Percentiles rank a stretch among this genome's conserved stretches.
These are phyloP conservation scores for Drosophila infuscata DNA, from an alignment of 2,888 invertebrate species.

Conservation along the genomic window DNA sequence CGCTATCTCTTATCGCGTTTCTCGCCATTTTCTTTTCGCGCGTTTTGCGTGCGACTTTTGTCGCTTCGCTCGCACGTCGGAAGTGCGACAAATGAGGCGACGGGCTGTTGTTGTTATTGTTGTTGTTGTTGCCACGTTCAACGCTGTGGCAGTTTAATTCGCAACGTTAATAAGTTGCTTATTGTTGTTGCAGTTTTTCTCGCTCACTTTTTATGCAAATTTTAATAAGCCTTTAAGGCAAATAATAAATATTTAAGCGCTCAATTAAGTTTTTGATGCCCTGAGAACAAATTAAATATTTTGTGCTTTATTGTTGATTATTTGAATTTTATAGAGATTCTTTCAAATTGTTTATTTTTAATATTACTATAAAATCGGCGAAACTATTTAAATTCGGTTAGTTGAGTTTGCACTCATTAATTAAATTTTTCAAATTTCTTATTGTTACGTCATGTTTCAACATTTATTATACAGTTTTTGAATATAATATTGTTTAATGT, in stretches of 20 bases:
- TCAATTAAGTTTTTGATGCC: constrained; percentile 1
- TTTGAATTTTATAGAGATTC: neutral
- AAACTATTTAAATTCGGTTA: constrained; percentile 2
- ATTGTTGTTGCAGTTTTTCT: constrained; percentile 1
- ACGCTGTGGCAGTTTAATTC: constrained; percentile 36
- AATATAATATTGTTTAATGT: constrained; percentile 36
- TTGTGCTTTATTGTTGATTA: neutral
- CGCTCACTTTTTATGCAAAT: constrained; percentile 15
- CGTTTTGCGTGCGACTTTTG: constrained; percentile 45
- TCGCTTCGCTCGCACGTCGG: constrained; percentile 46
- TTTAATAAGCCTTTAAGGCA: constrained; percentile 26
- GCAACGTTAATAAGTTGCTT: constrained; percentile 8
- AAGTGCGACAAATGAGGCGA: constrained; percentile 63
- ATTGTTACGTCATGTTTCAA: constrained; percentile 2
- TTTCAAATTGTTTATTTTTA: neutral
- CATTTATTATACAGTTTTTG: constrained; percentile 27
- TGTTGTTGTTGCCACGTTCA: constrained; percentile 20
- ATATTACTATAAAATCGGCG: neutral
- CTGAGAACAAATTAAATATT: neutral
- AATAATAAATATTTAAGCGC: constrained; percentile 3
- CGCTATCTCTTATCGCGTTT: constrained; percentile 1
- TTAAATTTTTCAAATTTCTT: neutral
- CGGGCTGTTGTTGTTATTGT: constrained; percentile 24
- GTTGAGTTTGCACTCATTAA: neutral
- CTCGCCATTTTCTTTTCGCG: constrained; percentile 35